Conservation (phyloP, 2,888 invertebrate species). For the Argynnis bischoffii region DNA sequence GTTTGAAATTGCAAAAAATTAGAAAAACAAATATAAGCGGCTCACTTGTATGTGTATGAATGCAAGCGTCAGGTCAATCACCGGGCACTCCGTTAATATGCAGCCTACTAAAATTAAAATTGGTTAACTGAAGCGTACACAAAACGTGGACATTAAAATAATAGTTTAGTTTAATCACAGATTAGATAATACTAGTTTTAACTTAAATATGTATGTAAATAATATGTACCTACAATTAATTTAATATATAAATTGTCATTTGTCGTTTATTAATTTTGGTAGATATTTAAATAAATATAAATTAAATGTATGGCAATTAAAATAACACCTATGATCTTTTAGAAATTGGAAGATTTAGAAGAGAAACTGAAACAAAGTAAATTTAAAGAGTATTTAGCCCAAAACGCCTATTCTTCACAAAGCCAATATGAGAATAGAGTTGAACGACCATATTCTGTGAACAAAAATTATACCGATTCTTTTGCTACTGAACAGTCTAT, state of each 20-base stretch:
- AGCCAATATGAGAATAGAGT: constrained; percentile 57
- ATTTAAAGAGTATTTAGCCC: constrained; percentile 71
- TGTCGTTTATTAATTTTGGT: too few relatives aligned
- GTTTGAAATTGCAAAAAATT: constrained; percentile 18
- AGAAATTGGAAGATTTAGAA: constrained; percentile 68
- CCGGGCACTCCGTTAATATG: constrained; percentile 24
- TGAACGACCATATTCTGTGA: constrained; percentile 68
- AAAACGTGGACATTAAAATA: not conserved
- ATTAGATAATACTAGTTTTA: too few relatives aligned
- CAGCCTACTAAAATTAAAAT: constrained; percentile 20
- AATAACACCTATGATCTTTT: not conserved
- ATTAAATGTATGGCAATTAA: not conserved
- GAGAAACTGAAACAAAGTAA: constrained; percentile 73
- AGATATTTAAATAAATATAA: not conserved
- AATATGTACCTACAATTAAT: too few relatives aligned
- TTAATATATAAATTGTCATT: too few relatives aligned
- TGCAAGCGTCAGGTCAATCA: constrained; percentile 19
- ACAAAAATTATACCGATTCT: constrained; percentile 50
- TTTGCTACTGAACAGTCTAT: constrained; percentile 42
- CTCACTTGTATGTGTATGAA: constrained; percentile 1
- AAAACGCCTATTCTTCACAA: constrained; percentile 58
- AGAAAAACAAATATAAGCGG: constrained; percentile 12
- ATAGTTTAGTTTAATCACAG: not conserved
- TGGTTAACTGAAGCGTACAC: constrained; percentile 3
- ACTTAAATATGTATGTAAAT: too few relatives aligned